These are phyloP conservation scores for Coendou prehensilis DNA, from an alignment of 2,797 vertebrate species.

Conservation along the genomic window DNA sequence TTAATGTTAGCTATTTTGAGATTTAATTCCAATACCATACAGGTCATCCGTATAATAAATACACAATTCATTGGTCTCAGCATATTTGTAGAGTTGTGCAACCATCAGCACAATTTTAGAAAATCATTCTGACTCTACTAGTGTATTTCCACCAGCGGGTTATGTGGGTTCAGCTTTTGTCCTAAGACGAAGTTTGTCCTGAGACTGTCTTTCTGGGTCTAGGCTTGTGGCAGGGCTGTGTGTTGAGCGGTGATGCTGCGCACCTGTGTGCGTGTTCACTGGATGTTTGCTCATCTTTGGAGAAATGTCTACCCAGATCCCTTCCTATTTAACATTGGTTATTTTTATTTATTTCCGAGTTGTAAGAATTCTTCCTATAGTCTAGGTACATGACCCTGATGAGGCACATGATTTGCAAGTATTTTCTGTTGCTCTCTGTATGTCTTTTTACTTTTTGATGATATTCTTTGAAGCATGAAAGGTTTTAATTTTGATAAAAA, in stretches of 20 bases:
- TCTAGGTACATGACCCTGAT: constrained; percentile 1
- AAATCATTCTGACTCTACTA: not conserved
- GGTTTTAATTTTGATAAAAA: constrained; percentile 58
- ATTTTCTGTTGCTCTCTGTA: constrained; percentile 5
- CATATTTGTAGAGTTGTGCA: not conserved
- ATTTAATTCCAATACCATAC: not conserved
- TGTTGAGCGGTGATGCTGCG: not conserved
- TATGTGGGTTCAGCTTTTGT: not conserved
- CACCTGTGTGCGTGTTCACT: not conserved
- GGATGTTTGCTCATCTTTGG: not conserved
- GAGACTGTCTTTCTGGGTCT: not conserved
- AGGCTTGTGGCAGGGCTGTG: not conserved
- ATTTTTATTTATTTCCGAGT: not conserved
- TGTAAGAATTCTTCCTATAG: not conserved
- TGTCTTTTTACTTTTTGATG: not conserved
- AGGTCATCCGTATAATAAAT: not conserved
- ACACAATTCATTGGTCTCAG: not conserved
- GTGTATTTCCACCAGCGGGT: not conserved
- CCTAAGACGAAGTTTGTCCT: not conserved
- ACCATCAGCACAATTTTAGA: not conserved
- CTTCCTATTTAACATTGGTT: not conserved
- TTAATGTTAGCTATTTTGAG: not conserved
- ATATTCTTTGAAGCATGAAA: constrained; percentile 29
- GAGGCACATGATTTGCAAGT: not conserved
- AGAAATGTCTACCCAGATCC: not conserved